Conservation (phyloP, 2,113 vertebrate genomes). For the Glaucomys volans region DNA sequence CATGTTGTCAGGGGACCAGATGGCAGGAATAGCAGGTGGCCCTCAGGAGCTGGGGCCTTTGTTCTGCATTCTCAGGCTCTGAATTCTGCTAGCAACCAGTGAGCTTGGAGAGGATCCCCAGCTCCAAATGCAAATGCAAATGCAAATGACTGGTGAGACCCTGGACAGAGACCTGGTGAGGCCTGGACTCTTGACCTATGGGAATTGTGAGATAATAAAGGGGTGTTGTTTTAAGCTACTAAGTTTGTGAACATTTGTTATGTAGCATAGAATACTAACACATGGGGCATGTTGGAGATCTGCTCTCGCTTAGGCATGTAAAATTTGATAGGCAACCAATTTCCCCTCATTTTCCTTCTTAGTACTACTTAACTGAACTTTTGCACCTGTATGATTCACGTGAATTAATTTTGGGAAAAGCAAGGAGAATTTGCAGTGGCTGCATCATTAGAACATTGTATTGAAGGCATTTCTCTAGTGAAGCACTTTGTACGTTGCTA, state of each 20-base stretch:
- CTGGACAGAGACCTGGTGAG: neutral
- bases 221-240: neutral
- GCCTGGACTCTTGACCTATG: neutral
- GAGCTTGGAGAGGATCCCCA: neutral
- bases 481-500: neutral
- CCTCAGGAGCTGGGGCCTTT: neutral
- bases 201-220: neutral
- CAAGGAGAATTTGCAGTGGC: neutral
- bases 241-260: neutral
- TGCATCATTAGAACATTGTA: neutral
- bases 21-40: neutral
- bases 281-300: neutral
- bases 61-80: neutral
- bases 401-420: slow-evolving; percentile 22
- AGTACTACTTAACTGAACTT: neutral
- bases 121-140: neutral
- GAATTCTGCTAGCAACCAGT: neutral
- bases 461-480: neutral
- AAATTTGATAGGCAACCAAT: neutral
- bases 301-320: neutral
- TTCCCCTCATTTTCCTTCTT: neutral
- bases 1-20: neutral
- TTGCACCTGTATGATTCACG: neutral
- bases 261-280: neutral
- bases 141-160: neutral